A percentile compares a stretch with the other conserved stretches of the same genome.
Evolutionary conservation across 1,140 invertebrate species (phyloP).

Genomic region (Halictus rubicundus): DNA sequence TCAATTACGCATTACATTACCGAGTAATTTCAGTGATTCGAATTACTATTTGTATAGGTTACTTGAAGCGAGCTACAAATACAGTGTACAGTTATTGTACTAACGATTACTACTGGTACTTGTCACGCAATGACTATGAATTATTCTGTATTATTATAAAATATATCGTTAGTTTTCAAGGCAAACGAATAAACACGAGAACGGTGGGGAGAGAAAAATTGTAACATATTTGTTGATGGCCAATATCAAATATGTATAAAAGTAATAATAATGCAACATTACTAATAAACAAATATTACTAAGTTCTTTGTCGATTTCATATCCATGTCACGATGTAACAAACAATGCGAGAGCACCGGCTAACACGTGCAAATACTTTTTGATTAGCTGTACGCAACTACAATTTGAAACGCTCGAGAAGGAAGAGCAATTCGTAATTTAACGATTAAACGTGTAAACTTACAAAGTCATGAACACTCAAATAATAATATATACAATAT

Average conservation of each 20-base stretch:
- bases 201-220: slow-evolving; percentile 58
- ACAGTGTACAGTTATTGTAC: slow-evolving; percentile 60
- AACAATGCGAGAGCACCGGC: no score
- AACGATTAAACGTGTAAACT: no score
- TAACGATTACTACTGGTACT: slow-evolving; percentile 58
- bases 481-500: no score
- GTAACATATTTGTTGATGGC: slow-evolving; percentile 74
- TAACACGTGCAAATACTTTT: no score
- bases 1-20: slow-evolving; percentile 2
- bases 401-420: no score
- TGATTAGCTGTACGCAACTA: no score
- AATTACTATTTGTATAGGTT: slow-evolving; percentile 30
- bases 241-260: slow-evolving; percentile 75
- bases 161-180: slow-evolving; percentile 60
- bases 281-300: slow-evolving; percentile 72
- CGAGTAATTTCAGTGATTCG: slow-evolving; percentile 1
- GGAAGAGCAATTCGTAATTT: no score
- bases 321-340: not conserved
- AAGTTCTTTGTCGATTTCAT: slow-evolving; percentile 38
- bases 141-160: slow-evolving; percentile 66
- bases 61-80: slow-evolving; percentile 34
- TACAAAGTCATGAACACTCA: no score
- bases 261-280: slow-evolving; percentile 71
- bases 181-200: slow-evolving; percentile 54
- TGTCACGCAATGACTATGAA: slow-evolving; percentile 60